phyloP scores from a whole-genome alignment of 2,113 vertebrate genomes.

The Phyllostomus hastatus region DNA sequence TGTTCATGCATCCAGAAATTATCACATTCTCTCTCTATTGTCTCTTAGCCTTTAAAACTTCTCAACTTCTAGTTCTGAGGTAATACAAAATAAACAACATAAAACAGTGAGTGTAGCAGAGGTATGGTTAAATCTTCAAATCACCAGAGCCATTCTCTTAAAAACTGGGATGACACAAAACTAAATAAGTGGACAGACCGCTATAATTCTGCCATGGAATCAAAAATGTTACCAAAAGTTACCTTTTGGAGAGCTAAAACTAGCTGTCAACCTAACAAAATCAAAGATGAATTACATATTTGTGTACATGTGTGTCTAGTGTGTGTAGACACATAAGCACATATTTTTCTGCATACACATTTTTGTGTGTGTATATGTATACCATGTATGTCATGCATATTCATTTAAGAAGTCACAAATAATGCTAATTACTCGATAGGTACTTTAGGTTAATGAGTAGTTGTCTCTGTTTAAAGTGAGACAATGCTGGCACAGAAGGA shows the following conservation, averaged over 20 bases:
- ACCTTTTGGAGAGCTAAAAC: background rate
- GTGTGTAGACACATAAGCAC: background rate
- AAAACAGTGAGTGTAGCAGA: background rate
- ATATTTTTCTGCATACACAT: no score
- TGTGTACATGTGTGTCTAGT: background rate
- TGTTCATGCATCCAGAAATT: background rate
- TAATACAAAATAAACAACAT: background rate
- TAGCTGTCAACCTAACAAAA: background rate
- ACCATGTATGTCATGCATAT: background rate
- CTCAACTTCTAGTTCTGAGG: background rate
- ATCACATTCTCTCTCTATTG: background rate
- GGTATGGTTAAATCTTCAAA: background rate
- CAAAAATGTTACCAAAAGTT: background rate
- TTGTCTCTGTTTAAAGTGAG: background rate
- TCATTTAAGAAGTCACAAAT: background rate
- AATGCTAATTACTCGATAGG: background rate
- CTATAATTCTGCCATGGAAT: background rate
- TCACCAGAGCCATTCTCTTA: background rate
- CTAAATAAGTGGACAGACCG: background rate
- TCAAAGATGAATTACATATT: background rate
- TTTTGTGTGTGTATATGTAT: background rate
- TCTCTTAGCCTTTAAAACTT: background rate
- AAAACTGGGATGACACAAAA: background rate
- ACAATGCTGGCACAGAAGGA: no score
- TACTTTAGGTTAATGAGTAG: background rate